Percentiles rank a stretch among this genome's conserved stretches.
These are phyloP conservation scores for Anagyrus pseudococci DNA, from an alignment of 2,888 invertebrate species.

Conservation along the genomic window DNA sequence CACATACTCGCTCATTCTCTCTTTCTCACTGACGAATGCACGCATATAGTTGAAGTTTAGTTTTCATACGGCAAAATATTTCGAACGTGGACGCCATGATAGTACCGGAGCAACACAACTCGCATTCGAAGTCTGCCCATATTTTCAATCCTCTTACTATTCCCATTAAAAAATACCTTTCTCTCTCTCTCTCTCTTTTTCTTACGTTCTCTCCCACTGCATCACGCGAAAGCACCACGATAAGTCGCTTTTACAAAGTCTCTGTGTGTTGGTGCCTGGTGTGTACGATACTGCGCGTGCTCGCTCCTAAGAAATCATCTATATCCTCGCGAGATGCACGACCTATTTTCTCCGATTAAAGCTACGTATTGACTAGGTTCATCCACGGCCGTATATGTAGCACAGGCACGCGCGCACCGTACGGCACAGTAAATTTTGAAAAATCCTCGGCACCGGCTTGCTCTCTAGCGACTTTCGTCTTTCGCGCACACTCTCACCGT, in stretches of 20 bases:
- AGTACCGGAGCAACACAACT: constrained; percentile 33
- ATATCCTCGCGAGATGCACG: constrained; percentile 1
- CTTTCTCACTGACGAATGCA: not conserved
- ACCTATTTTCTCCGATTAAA: constrained; percentile 47
- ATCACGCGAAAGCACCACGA: constrained; percentile 50
- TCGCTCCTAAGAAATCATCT: not conserved
- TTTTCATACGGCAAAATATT: constrained; percentile 30
- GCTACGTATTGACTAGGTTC: constrained; percentile 62
- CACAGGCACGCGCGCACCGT: constrained; percentile 10
- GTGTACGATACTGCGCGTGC: not conserved
- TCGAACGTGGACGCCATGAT: constrained; percentile 38
- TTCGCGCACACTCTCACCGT: constrained; percentile 1
- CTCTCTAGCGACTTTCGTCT: not conserved
- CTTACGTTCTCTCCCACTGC: constrained; percentile 29
- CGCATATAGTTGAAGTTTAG: constrained; percentile 16
- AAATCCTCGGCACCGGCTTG: no score
- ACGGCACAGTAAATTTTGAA: not conserved
- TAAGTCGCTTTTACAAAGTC: constrained; percentile 13
- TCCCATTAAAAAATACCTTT: constrained; percentile 36
- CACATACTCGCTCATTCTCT: constrained; percentile 3
- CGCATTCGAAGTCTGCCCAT: constrained; percentile 36
- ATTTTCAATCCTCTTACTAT: constrained; percentile 4
- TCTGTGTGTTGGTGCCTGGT: not conserved
- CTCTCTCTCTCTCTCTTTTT: no score
- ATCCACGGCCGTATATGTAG: constrained; percentile 46